A percentile compares a stretch with the other conserved stretches of the same genome.
These are phyloP conservation scores for Cryptotermes secundus DNA, from an alignment of 1,140 invertebrate species.

Conservation along the genomic window DNA sequence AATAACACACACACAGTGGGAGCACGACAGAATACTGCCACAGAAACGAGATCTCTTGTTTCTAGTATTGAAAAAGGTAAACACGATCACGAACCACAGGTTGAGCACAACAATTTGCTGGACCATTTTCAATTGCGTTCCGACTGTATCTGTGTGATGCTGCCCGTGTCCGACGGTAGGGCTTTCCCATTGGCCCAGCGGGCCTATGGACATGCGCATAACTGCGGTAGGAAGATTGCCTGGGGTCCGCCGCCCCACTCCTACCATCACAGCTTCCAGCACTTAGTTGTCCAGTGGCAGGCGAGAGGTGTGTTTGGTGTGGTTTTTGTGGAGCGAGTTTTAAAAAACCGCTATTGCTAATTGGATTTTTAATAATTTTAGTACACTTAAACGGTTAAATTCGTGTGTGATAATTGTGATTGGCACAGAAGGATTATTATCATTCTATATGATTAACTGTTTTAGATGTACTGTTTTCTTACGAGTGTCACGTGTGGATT, in stretches of 20 bases:
- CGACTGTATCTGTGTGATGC: neutral
- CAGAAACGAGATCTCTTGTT: too few species aligned
- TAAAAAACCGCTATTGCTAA: neutral
- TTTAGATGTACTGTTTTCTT: neutral
- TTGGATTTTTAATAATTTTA: constrained; percentile 6
- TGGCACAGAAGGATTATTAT: neutral
- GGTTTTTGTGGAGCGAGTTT: neutral
- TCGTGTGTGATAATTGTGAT: neutral
- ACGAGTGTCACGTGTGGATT: neutral
- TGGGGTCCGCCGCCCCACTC: neutral
- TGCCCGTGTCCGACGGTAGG: neutral
- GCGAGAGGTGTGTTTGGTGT: neutral
- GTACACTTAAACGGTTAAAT: neutral
- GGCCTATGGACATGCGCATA: neutral
- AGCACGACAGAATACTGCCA: too few species aligned
- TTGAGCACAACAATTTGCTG: neutral
- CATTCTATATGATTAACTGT: too few species aligned
- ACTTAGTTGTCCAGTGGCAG: neutral
- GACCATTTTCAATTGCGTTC: neutral
- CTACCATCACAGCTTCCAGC: neutral
- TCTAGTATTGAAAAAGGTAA: too few species aligned
- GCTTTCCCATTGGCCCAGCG: constrained; percentile 12
- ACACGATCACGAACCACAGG: too few species aligned
- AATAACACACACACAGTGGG: too few species aligned
- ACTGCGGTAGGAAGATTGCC: neutral